Base-by-base conservation (phyloP, 2,113 vertebrate genomes). In the Cichladusa arquata region DNA sequence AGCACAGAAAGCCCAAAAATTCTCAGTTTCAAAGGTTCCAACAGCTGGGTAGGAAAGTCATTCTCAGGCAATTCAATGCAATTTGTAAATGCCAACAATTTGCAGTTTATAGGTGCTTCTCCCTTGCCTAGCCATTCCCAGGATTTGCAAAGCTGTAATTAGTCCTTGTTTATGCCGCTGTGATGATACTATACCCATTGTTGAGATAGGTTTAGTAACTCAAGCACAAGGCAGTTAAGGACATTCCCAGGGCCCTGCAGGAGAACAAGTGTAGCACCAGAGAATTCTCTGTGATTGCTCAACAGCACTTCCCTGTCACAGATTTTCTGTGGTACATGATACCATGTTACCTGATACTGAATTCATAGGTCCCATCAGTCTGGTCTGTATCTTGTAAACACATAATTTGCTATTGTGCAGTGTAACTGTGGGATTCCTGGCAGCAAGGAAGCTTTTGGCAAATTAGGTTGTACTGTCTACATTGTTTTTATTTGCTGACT, bases 381-480 rank as follows among this genome's bases (percentile, higher is more conserved):
- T 86, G 58, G 45, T 48, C 67, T 86, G 76, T 60, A 50, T 45
- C 60, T 79, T 83, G 38, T 58, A 40, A 86, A 31, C 34, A 12
- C 8, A 3, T 60, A 0, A 14, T 42, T 73, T 87, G 58, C 73
- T 61, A 33, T 40, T 34, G 33, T 78, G 64, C 2, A 5, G 11
- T 44, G 2, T 54, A 78, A 34, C 44, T 62, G 13, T 64, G 56
- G 24, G 26, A 44, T 74, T 92, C n/a, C 38, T 95, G 60, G 47
- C 58, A 62, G 50, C 34, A 74, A 33, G 34, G n/a, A 53, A 83
- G 23, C 54, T 81, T 70, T 66, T 67, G 33, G 65, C 60, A 83
- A 67, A 44, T 70, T 14, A n/a, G 26, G 2, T 36, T 0, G 0
- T 70, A 6, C 56, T 71, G 34, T 38, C 14, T 26, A 2, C 0